phyloP scores from a whole-genome alignment of 2,888 invertebrate species.

The Aethes cnicana region DNA sequence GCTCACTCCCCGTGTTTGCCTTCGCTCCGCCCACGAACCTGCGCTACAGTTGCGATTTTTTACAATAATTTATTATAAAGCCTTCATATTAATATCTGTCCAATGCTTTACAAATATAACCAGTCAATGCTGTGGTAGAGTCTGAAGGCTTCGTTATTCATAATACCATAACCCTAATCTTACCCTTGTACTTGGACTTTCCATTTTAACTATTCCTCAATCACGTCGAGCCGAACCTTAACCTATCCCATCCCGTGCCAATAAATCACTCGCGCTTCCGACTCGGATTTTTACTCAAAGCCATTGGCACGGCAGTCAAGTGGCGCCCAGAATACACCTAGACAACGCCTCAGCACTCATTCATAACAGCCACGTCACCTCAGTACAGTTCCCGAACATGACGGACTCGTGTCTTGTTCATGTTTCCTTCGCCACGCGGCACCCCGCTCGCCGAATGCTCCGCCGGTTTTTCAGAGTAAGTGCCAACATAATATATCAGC shows the following conservation, averaged over 20 bases:
- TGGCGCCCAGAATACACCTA: constrained; percentile 71
- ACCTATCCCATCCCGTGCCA: constrained; percentile 57
- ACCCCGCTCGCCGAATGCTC: constrained; percentile 48
- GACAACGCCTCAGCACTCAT: constrained; percentile 69
- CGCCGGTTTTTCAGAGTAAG: constrained; percentile 64
- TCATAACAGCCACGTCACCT: constrained; percentile 63
- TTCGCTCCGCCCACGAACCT: too few relatives aligned
- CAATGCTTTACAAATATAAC: too few relatives aligned
- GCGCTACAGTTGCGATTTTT: too few relatives aligned
- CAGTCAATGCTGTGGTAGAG: too few relatives aligned
- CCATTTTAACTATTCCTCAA: neutral
- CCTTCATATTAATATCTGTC: too few relatives aligned
- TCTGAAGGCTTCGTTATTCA: too few relatives aligned
- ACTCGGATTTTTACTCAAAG: constrained; percentile 68
- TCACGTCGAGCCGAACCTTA: constrained; percentile 43
- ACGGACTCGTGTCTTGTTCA: constrained; percentile 43
- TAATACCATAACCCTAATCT: too few relatives aligned
- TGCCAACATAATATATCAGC: constrained; percentile 23
- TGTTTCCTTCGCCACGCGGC: constrained; percentile 40
- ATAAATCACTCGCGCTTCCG: constrained; percentile 69
- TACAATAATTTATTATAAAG: too few relatives aligned
- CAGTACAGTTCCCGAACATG: constrained; percentile 50
- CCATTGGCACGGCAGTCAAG: constrained; percentile 73
- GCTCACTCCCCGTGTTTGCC: too few relatives aligned
- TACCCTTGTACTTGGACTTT: too few relatives aligned